Conservation (phyloP, 2,888 invertebrate genomes). For the Andrena bucephala region DNA sequence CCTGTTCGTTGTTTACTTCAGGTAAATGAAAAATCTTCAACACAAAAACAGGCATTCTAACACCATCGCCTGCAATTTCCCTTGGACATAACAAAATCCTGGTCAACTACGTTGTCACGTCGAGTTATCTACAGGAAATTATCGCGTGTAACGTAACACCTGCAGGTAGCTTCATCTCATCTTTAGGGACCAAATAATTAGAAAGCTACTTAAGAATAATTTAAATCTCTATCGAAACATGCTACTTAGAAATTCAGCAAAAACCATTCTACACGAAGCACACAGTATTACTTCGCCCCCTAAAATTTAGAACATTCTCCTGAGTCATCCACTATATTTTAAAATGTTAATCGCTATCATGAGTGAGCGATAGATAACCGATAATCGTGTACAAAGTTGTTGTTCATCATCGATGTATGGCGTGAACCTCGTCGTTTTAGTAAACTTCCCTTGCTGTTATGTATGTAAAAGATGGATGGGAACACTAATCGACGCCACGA, state of each 20-base stretch:
- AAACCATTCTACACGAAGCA: no score
- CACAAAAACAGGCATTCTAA: background rate
- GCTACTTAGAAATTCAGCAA: no score
- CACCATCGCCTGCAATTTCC: slow-evolving; percentile 10
- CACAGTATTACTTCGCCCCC: no score
- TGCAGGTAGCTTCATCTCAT: background rate
- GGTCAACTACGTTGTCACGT: background rate
- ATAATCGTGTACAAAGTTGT: background rate
- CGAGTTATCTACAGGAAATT: background rate
- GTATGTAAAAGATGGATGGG: background rate
- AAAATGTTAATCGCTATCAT: no score
- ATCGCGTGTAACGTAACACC: background rate
- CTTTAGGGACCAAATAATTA: background rate
- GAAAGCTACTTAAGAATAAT: no score
- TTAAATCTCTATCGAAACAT: no score
- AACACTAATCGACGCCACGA: background rate
- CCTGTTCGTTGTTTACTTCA: background rate
- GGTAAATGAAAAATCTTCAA: background rate
- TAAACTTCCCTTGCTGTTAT: background rate
- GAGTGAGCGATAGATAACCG: no score
- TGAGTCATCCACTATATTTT: no score
- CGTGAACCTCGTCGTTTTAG: background rate
- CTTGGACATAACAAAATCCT: background rate
- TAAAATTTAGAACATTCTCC: no score
- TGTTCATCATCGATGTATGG: background rate